Conservation (phyloP, 2,113 vertebrate genomes). For the Pontoporia blainvillei region DNA sequence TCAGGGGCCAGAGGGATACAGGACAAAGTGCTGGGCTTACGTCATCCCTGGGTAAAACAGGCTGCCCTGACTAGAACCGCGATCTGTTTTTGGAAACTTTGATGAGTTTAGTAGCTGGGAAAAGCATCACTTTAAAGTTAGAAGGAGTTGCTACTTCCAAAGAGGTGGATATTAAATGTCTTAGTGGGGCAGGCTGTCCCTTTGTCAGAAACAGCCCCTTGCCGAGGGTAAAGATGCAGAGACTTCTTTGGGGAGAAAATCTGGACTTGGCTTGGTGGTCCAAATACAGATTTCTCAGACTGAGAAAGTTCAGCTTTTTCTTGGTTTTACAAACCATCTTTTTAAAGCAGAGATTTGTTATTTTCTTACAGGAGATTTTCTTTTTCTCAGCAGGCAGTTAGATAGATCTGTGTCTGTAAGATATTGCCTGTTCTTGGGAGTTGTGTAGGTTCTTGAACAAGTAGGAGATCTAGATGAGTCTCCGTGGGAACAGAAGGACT, state of each 20-base stretch:
- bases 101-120: not conserved
- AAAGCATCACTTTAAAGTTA: not conserved
- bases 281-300: not conserved
- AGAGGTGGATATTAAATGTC: not conserved
- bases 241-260: not conserved
- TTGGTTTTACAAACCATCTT: not conserved
- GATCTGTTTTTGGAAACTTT: not conserved
- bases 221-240: not conserved
- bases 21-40: not conserved
- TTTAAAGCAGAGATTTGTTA: not conserved
- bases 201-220: not conserved
- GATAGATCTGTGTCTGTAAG: not conserved
- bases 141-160: not conserved
- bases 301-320: not conserved
- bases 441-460: not conserved
- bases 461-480: not conserved
- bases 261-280: not conserved
- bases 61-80: not conserved
- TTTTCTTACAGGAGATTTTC: not conserved
- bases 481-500: not conserved
- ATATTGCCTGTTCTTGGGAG: not conserved
- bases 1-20: not conserved
- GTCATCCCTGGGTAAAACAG: accelerated
- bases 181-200: not conserved
- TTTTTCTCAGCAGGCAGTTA: not conserved